Base-by-base conservation (phyloP, 2,888 invertebrate species). In the Lithophane leautieri region DNA sequence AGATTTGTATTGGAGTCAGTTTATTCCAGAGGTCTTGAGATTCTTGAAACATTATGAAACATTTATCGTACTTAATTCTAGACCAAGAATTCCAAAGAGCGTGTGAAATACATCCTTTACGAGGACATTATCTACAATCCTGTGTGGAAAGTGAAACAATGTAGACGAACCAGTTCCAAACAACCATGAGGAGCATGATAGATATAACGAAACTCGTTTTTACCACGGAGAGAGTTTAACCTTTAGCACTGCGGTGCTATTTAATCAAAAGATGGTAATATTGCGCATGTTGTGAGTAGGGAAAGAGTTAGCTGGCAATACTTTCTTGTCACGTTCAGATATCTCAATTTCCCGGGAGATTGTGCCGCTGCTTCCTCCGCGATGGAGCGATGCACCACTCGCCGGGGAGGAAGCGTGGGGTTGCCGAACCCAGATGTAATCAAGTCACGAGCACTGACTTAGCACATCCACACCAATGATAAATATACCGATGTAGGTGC, bases 391-490 rank as follows among this genome's bases (percentile, higher is more conserved):
- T 70, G 76, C 73, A 61, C 76, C 72, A 61, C 52, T 68, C 77
- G 70, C 54, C n/a, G 73, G 74, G 47, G 52, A 82, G 84, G 86
- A 86, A 84, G 72, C 77, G 78, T 44, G 66, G 74, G 74, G 87
- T 89, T 90, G 87, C 85, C 81, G 88, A 90, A 90, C 90, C 82
- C 79, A 79, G 86, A 86, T 87, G 79, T 76, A 84, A 88, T 90
- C 86, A 60, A 79, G 82, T 84, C 83, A 85, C 86, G 86, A 85
- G 67, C 73, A 81, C 66, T 67, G 58, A 50, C 67, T 84, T 66
- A 62, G 66, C 58, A 52, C 56, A 84, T 71, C 52, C 14, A 81
- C 68, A 65, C 65, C 47, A 70, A 68, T 60, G 60, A 77, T 70
- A 50, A 72, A 67, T 63, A 50, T 52, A 60, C 40, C 42, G 19